Base-by-base conservation (phyloP, 2,888 invertebrate species). In the Eristalis tenax region DNA sequence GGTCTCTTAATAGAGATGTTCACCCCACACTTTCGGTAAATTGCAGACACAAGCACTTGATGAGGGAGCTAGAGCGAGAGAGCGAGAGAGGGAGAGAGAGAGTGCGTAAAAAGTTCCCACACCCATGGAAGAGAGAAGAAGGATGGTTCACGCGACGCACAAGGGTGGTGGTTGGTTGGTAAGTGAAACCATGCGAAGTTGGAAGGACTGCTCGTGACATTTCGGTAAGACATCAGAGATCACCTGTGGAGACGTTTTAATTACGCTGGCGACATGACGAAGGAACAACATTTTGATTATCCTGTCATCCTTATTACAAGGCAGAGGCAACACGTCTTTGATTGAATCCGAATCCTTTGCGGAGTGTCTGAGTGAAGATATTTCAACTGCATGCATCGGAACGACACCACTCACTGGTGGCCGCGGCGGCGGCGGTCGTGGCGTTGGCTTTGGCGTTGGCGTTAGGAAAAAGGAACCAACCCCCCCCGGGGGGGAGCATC, bases 191-290 rank as follows among this genome's bases (percentile, higher is more conserved):
- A 78, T 50, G 50, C 75, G 78, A 61, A 75, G 68, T 64, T 71
- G 84, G 68, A 76, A 79, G 73, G 68, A 57, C 84, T 88, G 88
- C 59, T 69, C 61, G 50, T 88, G 84, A 88, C 84, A 81, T 78
- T 84, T 85, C 69, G 87, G 88, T 71, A 85, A 88, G 84, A 88
- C 80, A 85, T 88, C 85, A 84, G 74, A 88, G 77, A 81, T 85
- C 84, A 85, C 87, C 86, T 86, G 85, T 88, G 89, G 89, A 89
- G 89, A 89, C 38, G 89, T 82, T 88, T 81, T 87, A 83, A 80
- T 86, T 83, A 75, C 78, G 28, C 32, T 18, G 73, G 43, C 81
- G 66, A 57, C 57, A 66, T 87, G 86, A 87, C 59, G 86, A 87
- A 87, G 83, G 87, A 83, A 83, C 75, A 71, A 80, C 63, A 87